Conservation (phyloP, 2,113 vertebrate species). For the Poicephalus gulielmi region DNA sequence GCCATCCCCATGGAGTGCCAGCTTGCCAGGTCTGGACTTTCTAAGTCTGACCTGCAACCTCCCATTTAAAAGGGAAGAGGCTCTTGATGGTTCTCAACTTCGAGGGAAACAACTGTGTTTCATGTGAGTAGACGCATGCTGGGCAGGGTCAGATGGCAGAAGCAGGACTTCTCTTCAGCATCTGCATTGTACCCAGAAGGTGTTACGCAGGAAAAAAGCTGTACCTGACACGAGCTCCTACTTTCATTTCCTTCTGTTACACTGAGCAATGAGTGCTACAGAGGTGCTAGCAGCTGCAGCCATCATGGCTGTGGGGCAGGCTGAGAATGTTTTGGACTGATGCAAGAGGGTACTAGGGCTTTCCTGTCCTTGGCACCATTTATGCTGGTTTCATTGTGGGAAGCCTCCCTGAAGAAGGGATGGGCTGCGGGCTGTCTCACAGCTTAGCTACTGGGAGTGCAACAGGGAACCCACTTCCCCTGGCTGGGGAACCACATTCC, state of each 20-base stretch:
- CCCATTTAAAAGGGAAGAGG: not conserved
- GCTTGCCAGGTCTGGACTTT: not conserved
- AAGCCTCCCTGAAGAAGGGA: not conserved
- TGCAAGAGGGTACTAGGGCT: not conserved
- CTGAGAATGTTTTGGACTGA: not conserved
- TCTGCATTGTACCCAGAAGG: fast-evolving
- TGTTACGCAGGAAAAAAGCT: not conserved
- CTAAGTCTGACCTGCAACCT: not conserved
- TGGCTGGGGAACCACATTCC: fast-evolving
- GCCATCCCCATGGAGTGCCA: not conserved
- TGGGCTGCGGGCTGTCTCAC: not conserved
- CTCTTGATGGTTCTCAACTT: not conserved
- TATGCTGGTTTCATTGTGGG: not conserved
- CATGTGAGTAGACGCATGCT: not conserved
- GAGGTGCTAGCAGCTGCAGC: not conserved
- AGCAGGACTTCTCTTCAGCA: not conserved
- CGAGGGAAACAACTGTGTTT: not conserved
- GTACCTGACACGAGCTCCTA: not conserved
- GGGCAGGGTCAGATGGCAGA: not conserved
- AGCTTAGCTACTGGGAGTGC: not conserved
- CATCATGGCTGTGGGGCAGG: not conserved
- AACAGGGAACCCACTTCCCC: fast-evolving
- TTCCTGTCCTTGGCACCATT: not conserved
- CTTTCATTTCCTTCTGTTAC: not conserved
- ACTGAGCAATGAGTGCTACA: not conserved